Evolutionary conservation across 2,797 vertebrate genomes (phyloP).

Genomic region (Scyliorhinus canicula): DNA sequence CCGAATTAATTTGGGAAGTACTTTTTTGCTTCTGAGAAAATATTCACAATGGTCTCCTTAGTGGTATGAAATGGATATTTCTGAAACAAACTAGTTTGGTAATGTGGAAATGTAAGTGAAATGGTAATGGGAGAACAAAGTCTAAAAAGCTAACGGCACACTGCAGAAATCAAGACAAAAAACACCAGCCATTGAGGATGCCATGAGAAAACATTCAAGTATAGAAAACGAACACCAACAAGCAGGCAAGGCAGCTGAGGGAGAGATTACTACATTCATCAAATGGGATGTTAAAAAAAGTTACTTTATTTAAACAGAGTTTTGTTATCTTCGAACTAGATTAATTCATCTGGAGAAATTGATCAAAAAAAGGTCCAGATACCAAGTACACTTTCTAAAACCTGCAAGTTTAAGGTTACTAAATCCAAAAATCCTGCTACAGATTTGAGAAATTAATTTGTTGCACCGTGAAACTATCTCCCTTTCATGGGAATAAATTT

Average conservation of each 20-base stretch:
- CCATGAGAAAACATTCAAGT: background rate
- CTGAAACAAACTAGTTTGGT: background rate
- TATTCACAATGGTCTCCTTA: background rate
- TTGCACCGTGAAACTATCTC: background rate
- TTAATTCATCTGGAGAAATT: background rate
- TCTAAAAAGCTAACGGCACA: background rate
- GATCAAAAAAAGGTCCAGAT: background rate
- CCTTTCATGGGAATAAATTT: background rate
- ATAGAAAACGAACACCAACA: background rate
- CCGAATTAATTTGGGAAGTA: background rate
- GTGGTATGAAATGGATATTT: background rate
- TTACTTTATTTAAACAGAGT: background rate
- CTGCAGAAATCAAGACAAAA: background rate
- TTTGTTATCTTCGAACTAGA: background rate
- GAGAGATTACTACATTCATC: background rate
- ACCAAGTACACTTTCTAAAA: background rate
- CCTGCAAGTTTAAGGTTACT: background rate
- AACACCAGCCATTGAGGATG: background rate
- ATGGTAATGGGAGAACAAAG: background rate
- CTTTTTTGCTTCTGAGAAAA: background rate
- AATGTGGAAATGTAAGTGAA: background rate
- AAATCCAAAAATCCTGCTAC: background rate
- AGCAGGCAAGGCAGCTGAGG: background rate
- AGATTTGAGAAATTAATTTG: background rate
- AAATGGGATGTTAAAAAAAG: too few species aligned